Conservation (phyloP, 2,797 vertebrate species). For the Myripristis murdjan region DNA sequence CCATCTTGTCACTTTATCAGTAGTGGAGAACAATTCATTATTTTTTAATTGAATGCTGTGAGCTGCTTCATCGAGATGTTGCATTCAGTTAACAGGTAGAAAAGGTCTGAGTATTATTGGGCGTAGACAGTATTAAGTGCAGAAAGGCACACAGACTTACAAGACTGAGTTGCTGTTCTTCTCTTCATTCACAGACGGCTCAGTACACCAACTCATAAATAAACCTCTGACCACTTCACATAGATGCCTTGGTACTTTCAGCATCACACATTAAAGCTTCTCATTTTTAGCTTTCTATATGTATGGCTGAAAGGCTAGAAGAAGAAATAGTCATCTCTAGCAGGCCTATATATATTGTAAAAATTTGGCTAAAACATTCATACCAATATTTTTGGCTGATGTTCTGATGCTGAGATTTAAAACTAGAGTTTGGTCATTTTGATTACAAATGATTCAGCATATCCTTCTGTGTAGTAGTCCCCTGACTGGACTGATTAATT, state of each 20-base stretch:
- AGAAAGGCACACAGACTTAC: conserved; percentile 41
- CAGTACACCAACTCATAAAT: not conserved
- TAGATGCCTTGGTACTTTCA: not conserved
- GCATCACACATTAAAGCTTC: not conserved
- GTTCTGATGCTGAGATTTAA: too few species aligned
- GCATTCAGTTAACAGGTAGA: not conserved
- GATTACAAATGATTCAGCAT: not conserved
- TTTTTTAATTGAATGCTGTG: not conserved
- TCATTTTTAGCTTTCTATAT: not conserved
- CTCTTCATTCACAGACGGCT: conserved; percentile 31
- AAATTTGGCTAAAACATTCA: too few species aligned
- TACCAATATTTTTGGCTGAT: too few species aligned
- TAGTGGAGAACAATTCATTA: too few species aligned
- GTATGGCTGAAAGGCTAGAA: too few species aligned
- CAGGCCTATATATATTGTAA: too few species aligned
- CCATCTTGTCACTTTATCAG: not conserved
- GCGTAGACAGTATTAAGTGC: not conserved
- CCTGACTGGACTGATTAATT: too few species aligned
- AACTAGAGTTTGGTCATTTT: not conserved
- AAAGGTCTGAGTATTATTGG: not conserved
- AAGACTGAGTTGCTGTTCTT: conserved; percentile 32
- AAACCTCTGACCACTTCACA: not conserved
- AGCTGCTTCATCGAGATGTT: not conserved
- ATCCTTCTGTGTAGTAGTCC: too few species aligned
- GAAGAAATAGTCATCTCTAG: not conserved